Evolutionary conservation across 2,113 vertebrate species (phyloP).

Genomic region (Phocoena phocoena): DNA sequence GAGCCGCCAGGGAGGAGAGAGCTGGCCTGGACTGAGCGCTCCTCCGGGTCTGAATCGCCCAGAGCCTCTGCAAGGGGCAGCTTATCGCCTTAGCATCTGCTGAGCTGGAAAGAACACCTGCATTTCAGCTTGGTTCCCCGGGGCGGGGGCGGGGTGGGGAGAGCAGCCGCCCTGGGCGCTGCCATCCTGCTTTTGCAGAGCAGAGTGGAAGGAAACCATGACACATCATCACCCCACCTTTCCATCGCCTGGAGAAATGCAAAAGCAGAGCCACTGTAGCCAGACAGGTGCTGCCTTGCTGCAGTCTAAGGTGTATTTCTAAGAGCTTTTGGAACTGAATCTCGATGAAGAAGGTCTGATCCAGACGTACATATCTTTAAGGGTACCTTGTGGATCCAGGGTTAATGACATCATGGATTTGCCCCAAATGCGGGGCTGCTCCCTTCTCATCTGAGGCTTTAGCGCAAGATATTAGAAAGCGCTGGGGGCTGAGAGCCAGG

Average conservation of each 20-base stretch:
- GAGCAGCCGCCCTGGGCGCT: background rate
- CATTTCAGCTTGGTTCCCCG: background rate
- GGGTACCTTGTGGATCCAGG: background rate
- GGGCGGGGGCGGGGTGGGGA: background rate
- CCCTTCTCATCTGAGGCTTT: background rate
- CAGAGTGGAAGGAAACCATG: background rate
- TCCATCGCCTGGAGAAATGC: background rate
- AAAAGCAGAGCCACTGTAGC: background rate
- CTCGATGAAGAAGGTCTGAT: background rate
- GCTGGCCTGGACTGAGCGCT: background rate
- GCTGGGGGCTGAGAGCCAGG: background rate
- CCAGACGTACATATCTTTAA: background rate
- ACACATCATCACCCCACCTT: accelerated
- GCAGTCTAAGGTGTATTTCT: background rate
- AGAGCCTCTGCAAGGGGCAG: background rate
- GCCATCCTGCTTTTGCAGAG: background rate
- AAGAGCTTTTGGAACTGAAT: background rate
- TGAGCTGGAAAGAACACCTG: background rate
- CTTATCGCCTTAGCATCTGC: constrained; percentile 42
- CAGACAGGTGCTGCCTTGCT: background rate
- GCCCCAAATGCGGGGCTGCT: background rate
- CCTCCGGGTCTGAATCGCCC: background rate
- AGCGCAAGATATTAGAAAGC: background rate
- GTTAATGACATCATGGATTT: background rate
- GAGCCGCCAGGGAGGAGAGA: background rate